These are phyloP conservation scores for Gopherus evgoodei DNA, from an alignment of 2,113 vertebrate species.

Conservation along the genomic window DNA sequence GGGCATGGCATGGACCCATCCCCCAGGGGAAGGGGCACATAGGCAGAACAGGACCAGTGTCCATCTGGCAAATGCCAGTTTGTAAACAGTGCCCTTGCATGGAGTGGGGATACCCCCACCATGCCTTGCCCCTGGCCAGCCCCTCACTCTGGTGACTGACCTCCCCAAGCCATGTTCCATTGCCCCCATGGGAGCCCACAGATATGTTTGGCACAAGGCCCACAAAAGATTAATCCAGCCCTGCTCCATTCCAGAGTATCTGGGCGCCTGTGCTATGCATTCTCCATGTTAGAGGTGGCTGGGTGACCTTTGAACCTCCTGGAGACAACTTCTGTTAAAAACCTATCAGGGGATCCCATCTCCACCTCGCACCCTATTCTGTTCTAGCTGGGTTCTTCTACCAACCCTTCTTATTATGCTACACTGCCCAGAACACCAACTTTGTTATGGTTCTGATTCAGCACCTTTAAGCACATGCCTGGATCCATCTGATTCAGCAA, in stretches of 20 bases:
- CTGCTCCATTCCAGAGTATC: background rate
- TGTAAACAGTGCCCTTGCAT: no score
- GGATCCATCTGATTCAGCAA: background rate
- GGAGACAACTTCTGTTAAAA: background rate
- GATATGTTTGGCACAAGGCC: no score
- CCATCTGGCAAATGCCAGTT: no score
- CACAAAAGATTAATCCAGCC: no score
- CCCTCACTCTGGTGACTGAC: no score
- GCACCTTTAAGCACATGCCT: background rate
- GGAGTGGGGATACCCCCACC: no score
- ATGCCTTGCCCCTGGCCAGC: no score
- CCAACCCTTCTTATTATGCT: background rate
- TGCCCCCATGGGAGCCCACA: no score
- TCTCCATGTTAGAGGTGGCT: background rate
- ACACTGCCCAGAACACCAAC: background rate
- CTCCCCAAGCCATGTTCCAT: no score
- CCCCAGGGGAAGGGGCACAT: no score
- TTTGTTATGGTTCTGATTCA: background rate
- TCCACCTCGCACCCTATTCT: background rate
- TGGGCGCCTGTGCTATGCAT: background rate
- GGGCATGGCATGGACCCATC: no score
- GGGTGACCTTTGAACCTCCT: background rate
- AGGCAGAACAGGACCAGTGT: no score
- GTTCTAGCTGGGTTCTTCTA: background rate
- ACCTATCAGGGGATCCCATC: background rate